Percentiles rank a stretch among this genome's conserved stretches.
Evolutionary conservation across 2,797 vertebrate genomes (phyloP).

Genomic region (Rhabdomys pumilio): DNA sequence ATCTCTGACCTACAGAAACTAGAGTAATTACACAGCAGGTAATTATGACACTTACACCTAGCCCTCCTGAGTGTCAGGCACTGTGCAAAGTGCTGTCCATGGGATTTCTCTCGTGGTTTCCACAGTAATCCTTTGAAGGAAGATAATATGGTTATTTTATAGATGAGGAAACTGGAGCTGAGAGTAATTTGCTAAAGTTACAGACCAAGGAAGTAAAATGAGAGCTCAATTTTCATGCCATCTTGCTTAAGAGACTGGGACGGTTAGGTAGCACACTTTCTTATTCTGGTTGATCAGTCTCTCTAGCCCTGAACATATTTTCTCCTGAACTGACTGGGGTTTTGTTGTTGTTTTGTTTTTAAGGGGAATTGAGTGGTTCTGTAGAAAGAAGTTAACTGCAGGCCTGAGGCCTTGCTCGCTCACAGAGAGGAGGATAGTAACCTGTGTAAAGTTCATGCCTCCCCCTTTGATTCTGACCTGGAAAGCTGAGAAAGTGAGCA

Average conservation of each 20-base stretch:
- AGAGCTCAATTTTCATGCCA: neutral
- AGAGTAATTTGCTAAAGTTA: conserved; percentile 18
- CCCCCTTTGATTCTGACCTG: neutral
- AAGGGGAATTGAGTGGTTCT: neutral
- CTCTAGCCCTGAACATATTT: neutral
- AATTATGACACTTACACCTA: conserved; percentile 54
- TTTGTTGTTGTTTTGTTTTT: conserved; percentile 10
- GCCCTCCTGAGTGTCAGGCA: neutral
- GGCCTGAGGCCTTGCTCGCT: neutral
- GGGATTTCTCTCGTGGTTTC: conserved; percentile 41
- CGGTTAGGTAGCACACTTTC: neutral
- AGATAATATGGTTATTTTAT: neutral
- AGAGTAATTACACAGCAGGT: conserved; percentile 7
- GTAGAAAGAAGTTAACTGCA: conserved; percentile 11
- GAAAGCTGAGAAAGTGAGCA: neutral
- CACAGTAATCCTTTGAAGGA: neutral
- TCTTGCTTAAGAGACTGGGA: neutral
- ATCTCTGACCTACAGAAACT: conserved; percentile 56
- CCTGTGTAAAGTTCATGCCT: neutral
- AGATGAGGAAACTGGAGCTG: neutral
- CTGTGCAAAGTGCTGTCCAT: neutral
- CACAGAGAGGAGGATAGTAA: neutral
- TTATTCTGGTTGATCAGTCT: neutral
- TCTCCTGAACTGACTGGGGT: neutral
- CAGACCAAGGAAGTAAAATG: neutral